Percentiles rank a stretch among this genome's conserved stretches.
Evolutionary conservation across 2,797 vertebrate genomes (phyloP).

Genomic region (Mus caroli): DNA sequence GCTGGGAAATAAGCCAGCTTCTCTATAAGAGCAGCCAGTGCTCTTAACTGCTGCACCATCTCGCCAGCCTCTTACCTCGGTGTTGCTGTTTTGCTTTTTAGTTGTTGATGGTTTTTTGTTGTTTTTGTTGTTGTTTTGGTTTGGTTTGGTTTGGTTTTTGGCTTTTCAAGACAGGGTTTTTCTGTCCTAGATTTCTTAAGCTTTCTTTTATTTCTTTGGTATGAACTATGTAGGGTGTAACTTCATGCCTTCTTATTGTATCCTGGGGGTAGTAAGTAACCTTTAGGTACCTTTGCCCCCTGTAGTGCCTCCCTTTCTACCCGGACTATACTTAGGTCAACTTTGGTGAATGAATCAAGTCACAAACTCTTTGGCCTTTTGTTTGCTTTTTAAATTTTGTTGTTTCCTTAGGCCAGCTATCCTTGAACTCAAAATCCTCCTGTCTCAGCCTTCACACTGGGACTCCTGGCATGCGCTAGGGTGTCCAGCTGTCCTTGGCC

Average conservation of each 20-base stretch:
- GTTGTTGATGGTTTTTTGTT: background rate
- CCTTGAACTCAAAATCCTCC: background rate
- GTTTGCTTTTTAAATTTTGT: background rate
- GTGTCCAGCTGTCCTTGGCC: background rate
- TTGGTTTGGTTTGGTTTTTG: too few relatives aligned
- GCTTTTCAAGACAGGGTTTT: too few relatives aligned
- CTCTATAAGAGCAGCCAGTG: background rate
- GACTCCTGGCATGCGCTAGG: background rate
- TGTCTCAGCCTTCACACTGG: background rate
- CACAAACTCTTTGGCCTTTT: background rate
- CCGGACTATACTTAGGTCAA: background rate
- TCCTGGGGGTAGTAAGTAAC: background rate
- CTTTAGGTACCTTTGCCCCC: background rate
- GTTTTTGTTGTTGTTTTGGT: background rate
- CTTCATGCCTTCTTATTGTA: conserved; percentile 16
- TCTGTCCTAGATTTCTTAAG: background rate
- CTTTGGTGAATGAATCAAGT: background rate
- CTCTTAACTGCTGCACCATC: background rate
- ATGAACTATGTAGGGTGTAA: background rate
- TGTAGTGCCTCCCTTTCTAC: background rate
- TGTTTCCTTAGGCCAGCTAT: background rate
- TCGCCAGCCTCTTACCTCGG: background rate
- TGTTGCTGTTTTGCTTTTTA: background rate
- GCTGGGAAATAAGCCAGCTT: background rate
- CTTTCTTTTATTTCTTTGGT: conserved; percentile 22